These are phyloP conservation scores for Tenrec ecaudatus DNA, from an alignment of 2,113 vertebrate genomes.

Conservation along the genomic window DNA sequence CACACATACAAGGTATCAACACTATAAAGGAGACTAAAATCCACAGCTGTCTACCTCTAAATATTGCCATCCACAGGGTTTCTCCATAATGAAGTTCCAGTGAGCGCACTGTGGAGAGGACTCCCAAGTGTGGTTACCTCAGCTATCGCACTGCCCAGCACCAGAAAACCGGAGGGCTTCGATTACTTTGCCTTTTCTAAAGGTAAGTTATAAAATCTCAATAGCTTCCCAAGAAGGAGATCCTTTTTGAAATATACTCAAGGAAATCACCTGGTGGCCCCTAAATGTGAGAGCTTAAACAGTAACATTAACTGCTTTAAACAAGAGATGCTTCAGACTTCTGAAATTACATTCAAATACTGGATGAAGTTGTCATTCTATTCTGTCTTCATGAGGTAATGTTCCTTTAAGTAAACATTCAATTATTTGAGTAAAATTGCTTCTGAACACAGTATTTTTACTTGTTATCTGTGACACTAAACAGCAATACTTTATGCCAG, in stretches of 20 bases:
- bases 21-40: no score
- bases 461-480: background rate
- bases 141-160: constrained; percentile 91
- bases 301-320: background rate
- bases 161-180: constrained; percentile 89
- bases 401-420: background rate
- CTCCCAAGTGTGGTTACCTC: constrained; percentile 92
- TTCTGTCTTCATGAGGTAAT: background rate
- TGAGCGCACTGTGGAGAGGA: constrained; percentile 90
- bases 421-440: background rate
- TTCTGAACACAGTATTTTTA: background rate
- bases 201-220: constrained; percentile 87
- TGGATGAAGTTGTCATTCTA: background rate
- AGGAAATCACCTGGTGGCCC: background rate
- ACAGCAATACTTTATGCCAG: background rate
- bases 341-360: background rate
- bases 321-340: background rate
- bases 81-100: constrained; percentile 87
- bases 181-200: constrained; percentile 93
- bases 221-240: background rate
- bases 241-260: background rate
- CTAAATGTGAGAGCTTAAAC: background rate
- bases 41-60: background rate
- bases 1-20: background rate
- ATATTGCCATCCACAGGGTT: constrained; percentile 77